Conservation (phyloP, 2,113 vertebrate species). For the Gobius niger region DNA sequence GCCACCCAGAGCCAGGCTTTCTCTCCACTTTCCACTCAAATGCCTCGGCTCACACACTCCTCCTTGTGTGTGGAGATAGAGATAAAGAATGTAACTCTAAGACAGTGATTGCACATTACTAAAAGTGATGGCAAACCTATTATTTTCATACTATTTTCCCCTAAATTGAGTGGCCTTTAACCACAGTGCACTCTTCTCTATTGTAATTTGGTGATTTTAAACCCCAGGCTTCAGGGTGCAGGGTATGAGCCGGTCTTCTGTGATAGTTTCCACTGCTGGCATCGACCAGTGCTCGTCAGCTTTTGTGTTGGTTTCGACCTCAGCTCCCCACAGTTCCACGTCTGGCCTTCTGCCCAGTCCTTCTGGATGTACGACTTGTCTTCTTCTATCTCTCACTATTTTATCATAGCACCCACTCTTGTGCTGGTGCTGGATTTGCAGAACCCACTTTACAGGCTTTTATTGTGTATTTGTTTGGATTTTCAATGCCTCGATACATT, state of each 20-base stretch:
- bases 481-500: too few species aligned
- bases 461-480: too few species aligned
- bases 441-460: too few species aligned
- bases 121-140: too few species aligned
- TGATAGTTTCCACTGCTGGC: not conserved
- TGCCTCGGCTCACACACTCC: conserved; percentile 17
- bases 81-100: not conserved
- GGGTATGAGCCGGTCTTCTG: not conserved
- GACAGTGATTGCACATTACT: too few species aligned
- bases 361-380: not conserved
- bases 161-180: too few species aligned
- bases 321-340: not conserved
- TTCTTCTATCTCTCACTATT: not conserved
- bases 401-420: not conserved
- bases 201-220: too few species aligned
- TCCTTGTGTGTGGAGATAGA: conserved; percentile 6
- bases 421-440: not conserved
- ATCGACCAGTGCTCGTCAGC: not conserved
- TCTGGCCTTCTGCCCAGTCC: not conserved
- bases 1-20: conserved; percentile 20
- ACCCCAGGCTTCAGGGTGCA: not conserved
- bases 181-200: too few species aligned
- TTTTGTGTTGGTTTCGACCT: not conserved
- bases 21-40: conserved; percentile 20
- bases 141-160: too few species aligned